Evolutionary conservation across 2,113 vertebrate genomes (phyloP).

Genomic region (Hydrochoerus hydrochaeris): DNA sequence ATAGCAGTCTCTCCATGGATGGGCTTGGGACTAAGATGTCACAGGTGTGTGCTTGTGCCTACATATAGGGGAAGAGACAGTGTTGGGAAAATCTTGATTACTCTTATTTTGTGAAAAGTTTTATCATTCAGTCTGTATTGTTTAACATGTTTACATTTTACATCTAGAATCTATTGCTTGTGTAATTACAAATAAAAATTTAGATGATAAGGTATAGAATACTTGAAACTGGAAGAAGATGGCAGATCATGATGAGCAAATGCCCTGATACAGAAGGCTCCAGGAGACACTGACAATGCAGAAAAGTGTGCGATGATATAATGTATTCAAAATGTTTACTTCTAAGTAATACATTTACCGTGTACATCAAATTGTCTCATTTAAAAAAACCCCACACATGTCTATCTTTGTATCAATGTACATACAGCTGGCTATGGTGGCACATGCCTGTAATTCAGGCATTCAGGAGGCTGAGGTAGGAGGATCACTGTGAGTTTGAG

Average conservation of each 20-base stretch:
- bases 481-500: neutral
- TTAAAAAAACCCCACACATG: neutral
- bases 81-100: slow-evolving; percentile 2
- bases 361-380: neutral
- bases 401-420: neutral
- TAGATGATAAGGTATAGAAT: neutral
- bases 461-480: neutral
- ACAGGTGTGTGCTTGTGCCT: neutral
- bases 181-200: slow-evolving; percentile 43
- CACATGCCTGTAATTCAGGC: neutral
- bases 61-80: neutral
- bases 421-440: neutral
- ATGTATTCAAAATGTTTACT: neutral
- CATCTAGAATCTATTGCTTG: neutral
- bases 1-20: neutral
- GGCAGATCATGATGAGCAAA: neutral
- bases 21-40: neutral
- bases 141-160: neutral
- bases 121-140: neutral
- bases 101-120: slow-evolving; percentile 41
- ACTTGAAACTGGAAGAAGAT: neutral
- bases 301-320: neutral
- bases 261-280: neutral
- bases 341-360: neutral
- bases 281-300: neutral